phyloP scores from a whole-genome alignment of 1,140 invertebrate genomes.

The Drosophila busckii region DNA sequence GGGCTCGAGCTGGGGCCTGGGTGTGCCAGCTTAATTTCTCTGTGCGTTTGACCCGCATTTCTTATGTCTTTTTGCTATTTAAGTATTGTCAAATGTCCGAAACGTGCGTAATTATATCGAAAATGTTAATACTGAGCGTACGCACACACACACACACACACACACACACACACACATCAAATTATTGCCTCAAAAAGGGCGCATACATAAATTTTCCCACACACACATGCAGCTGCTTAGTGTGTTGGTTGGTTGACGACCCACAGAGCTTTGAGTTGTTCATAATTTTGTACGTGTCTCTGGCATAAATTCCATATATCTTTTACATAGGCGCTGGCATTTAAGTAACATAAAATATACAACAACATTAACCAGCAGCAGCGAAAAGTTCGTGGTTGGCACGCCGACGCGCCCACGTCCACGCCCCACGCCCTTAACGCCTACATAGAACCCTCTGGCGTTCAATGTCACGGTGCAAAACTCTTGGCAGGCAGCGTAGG shows the following conservation, averaged over 20 bases:
- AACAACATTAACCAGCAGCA: neutral
- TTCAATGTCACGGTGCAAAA: constrained; percentile 61
- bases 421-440: constrained; percentile 16
- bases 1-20: neutral
- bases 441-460: constrained; percentile 43
- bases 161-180: no score
- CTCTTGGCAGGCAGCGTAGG: constrained; percentile 44
- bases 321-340: constrained; percentile 44
- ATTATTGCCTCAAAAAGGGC: constrained; percentile 46
- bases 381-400: no score
- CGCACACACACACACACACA: no score
- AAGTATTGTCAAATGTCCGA: constrained; percentile 59
- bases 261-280: neutral
- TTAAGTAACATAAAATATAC: constrained; percentile 50
- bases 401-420: constrained; percentile 1
- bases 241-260: constrained; percentile 1
- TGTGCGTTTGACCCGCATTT: constrained; percentile 3
- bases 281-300: constrained; percentile 54
- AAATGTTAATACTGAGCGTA: constrained; percentile 61
- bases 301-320: constrained; percentile 53
- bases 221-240: neutral
- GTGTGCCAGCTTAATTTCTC: constrained; percentile 33
- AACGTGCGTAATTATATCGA: constrained; percentile 71
- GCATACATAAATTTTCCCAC: constrained; percentile 41
- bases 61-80: constrained; percentile 16